A percentile compares a stretch with the other conserved stretches of the same genome.
Conservation (phyloP, 2,888 invertebrate genomes). For the Morpho helenor region DNA sequence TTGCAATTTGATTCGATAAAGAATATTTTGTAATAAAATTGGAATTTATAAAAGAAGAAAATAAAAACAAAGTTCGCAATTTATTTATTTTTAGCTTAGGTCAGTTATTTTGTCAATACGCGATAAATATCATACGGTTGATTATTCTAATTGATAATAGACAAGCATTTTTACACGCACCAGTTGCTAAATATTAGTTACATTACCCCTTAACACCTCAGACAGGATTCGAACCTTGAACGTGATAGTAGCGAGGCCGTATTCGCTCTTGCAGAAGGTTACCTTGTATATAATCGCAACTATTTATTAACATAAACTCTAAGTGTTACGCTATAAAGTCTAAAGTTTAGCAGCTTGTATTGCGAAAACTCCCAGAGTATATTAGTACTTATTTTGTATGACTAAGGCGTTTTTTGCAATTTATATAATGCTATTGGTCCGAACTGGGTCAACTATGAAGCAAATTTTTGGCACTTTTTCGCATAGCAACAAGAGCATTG, state of each 20-base stretch:
- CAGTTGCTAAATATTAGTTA: neutral
- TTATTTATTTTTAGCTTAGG: too few species aligned
- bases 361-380: neutral
- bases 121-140: too few species aligned
- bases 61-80: too few species aligned
- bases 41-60: too few species aligned
- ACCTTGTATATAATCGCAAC: constrained; percentile 24
- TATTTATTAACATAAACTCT: constrained; percentile 2
- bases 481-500: constrained; percentile 33
- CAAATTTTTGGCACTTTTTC: constrained; percentile 37
- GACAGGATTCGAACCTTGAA: constrained; percentile 59
- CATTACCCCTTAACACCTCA: constrained; percentile 5
- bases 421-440: constrained; percentile 10
- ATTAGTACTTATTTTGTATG: neutral
- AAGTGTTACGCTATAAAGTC: neutral
- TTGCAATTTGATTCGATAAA: too few species aligned
- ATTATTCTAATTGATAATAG: too few species aligned
- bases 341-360: neutral
- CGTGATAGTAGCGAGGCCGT: constrained; percentile 63
- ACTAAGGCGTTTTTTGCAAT: neutral
- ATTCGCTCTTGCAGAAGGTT: constrained; percentile 53
- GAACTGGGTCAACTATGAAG: constrained; percentile 33
- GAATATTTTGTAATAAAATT: too few species aligned
- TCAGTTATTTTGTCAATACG: too few species aligned
- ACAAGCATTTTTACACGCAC: too few species aligned